phyloP scores from a whole-genome alignment of 1,140 invertebrate genomes.

The Ruditapes philippinarum region DNA sequence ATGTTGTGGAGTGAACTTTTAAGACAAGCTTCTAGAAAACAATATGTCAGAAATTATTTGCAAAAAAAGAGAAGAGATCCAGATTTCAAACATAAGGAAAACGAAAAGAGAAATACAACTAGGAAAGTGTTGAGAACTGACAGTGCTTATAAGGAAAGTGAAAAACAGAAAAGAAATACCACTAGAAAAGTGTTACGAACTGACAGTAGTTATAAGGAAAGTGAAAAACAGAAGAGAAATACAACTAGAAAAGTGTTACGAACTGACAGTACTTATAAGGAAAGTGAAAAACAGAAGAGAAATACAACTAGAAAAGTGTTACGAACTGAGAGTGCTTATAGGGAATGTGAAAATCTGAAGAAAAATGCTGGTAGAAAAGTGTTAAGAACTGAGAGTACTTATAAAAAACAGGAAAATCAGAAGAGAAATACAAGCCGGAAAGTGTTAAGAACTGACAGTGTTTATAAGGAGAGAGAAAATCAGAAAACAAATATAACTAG shows the following conservation, averaged over 20 bases:
- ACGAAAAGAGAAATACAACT: not conserved
- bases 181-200: not conserved
- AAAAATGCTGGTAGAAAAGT: not conserved
- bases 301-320: not conserved
- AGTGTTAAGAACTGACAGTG: no score
- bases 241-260: no score
- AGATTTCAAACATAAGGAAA: not conserved
- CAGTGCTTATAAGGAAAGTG: not conserved
- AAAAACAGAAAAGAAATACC: not conserved
- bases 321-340: not conserved
- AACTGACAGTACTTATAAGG: no score
- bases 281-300: no score
- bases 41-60: slow-evolving; percentile 11
- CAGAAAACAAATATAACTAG: no score
- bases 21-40: slow-evolving; percentile 4
- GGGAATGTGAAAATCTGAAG: no score
- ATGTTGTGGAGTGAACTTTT: slow-evolving; percentile 26
- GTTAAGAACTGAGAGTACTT: not conserved
- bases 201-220: not conserved
- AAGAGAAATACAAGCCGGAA: not conserved
- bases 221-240: slow-evolving; percentile 14
- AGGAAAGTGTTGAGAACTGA: not conserved
- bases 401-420: slow-evolving; percentile 18
- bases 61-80: not conserved
- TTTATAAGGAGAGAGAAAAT: no score